These are phyloP conservation scores for Recurvirostra avosetta DNA, from an alignment of 2,113 vertebrate species.

Conservation along the genomic window DNA sequence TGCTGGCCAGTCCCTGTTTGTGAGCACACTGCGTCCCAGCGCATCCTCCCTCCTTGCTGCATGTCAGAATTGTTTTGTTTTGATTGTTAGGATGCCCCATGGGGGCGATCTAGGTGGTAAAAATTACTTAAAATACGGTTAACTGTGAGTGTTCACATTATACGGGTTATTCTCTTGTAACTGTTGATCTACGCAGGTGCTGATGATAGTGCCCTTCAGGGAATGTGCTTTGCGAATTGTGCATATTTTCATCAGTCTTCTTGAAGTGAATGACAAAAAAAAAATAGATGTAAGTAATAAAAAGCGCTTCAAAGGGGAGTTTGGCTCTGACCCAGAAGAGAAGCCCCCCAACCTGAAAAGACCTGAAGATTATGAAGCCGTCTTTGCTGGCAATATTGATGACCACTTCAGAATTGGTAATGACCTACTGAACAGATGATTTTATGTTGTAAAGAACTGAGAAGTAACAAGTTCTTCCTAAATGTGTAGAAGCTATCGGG, in stretches of 20 bases:
- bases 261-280: slow-evolving; percentile 81
- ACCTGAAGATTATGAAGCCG: slow-evolving; percentile 90
- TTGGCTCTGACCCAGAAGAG: slow-evolving; percentile 81
- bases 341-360: slow-evolving; percentile 82
- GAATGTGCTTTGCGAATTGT: slow-evolving; percentile 84
- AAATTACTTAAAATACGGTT: rapidly evolving
- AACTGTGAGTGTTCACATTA: rapidly evolving
- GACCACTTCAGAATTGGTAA: slow-evolving; percentile 97
- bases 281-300: slow-evolving; percentile 93
- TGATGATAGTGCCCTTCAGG: slow-evolving; percentile 91
- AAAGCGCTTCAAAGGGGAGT: slow-evolving; percentile 93
- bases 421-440: background rate
- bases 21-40: background rate
- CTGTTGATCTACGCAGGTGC: slow-evolving; percentile 73
- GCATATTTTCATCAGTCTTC: slow-evolving; percentile 84
- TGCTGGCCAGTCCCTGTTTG: background rate
- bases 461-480: background rate
- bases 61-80: background rate
- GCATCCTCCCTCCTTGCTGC: background rate
- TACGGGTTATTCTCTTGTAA: background rate
- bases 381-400: slow-evolving; percentile 94
- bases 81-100: background rate
- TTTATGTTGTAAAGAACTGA: background rate
- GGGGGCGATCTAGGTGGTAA: background rate
- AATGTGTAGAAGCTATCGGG: background rate